Base-by-base conservation (phyloP, 2,113 vertebrate species). In the Herpailurus yagouaroundi region DNA sequence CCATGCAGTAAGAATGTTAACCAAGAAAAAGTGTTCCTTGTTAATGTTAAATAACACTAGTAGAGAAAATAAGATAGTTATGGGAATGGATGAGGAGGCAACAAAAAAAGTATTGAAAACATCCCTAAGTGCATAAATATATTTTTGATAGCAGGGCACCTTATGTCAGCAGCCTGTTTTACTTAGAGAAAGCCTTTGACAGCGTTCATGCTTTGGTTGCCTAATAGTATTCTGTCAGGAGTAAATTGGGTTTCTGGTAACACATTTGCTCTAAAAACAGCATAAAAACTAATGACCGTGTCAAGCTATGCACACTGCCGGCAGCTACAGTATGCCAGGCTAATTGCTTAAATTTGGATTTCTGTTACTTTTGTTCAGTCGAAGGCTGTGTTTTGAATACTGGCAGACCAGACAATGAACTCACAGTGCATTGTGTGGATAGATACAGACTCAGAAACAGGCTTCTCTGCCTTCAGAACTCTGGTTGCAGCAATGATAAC, bases 211-310 rank as follows among this genome's bases (percentile, higher is more conserved):
- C 98, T 98, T 97, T 95, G 97, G 97, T 66, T 98, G 89, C 76
- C 97, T 98, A 98, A 98, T 97, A 97, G 98, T 97, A 98, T 98
- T 98, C 98, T 97, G 94, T 98, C 96, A 98, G 95, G 97, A 98
- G 96, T 97, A 98, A 99, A 99, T 98, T 98, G 97, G 97, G 96
- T 98, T 98, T 97, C 98, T 98, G 97, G 97, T 98, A 98, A 98
- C 98, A 98, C 71, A 87, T 98, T 99, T 98, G 93, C 98, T 98
- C 96, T 98, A 98, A 98, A 77, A 98, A 98, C 97, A 96, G 97
- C 98, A 98, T 98, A 98, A 98, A 99, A 99, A 94, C 98, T 98
- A 98, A 98, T 98, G 98, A 96, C 98, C 90, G 73, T 98, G 98
- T 98, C 98, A 97, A 98, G 96, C 96, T 93, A 74, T 97, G 94